Conservation (phyloP, 2,888 invertebrate genomes). For the Taenaris catops region DNA sequence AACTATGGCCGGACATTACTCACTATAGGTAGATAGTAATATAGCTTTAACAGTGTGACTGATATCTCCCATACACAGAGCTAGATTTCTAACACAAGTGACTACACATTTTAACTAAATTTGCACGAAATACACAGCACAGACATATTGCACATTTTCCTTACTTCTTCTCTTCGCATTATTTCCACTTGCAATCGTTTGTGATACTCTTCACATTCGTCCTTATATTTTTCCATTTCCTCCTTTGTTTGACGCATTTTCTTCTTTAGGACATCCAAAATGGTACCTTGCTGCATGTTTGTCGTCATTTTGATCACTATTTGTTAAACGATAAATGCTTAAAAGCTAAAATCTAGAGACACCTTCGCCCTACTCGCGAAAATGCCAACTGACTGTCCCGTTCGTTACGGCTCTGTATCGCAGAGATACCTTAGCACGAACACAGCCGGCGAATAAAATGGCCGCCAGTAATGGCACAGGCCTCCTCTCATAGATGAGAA, state of each 20-base stretch:
- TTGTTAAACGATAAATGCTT: constrained; percentile 51
- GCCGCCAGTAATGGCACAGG: too few species aligned
- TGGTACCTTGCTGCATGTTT: constrained; percentile 94
- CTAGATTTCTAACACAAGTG: constrained; percentile 37
- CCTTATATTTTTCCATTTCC: constrained; percentile 99
- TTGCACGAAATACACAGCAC: constrained; percentile 57
- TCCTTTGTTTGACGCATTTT: constrained; percentile 99
- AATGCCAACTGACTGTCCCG: constrained; percentile 75
- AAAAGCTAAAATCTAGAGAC: constrained; percentile 70
- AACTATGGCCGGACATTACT: constrained; percentile 80
- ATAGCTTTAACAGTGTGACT: constrained; percentile 41
- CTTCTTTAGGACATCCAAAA: constrained; percentile 98
- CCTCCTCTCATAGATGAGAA: too few species aligned
- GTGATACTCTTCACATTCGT: constrained; percentile 97
- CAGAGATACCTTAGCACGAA: constrained; percentile 74
- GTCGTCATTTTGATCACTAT: constrained; percentile 87
- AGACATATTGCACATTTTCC: constrained; percentile 71
- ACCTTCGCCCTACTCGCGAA: constrained; percentile 76
- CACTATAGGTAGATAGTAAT: constrained; percentile 74
- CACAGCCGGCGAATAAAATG: constrained; percentile 77
- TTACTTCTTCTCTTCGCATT: constrained; percentile 99
- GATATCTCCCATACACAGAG: constrained; percentile 56
- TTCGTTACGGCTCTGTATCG: constrained; percentile 66
- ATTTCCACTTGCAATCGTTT: constrained; percentile 97
- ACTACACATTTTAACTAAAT: constrained; percentile 37